These are phyloP conservation scores for Loriculus beryllinus DNA, from an alignment of 2,797 vertebrate genomes.

Conservation along the genomic window DNA sequence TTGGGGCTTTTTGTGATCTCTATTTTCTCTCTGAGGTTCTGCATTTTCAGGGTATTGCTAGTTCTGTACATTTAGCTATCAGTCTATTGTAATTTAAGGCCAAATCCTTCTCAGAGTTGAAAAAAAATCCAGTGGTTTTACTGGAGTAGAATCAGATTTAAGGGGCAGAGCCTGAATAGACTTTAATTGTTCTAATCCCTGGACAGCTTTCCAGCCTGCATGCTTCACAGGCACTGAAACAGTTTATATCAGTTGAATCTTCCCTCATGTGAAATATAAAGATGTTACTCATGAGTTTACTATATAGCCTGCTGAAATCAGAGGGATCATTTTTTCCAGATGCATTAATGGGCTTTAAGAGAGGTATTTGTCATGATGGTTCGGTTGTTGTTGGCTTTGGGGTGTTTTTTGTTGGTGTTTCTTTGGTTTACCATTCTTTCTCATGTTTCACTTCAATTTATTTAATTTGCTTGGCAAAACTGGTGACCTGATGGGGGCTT, in stretches of 20 bases:
- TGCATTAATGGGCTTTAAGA: background rate
- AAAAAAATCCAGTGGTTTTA: background rate
- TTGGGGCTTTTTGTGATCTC: slow-evolving; percentile 51
- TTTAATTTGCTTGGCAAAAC: background rate
- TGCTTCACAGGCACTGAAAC: background rate
- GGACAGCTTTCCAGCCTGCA: background rate
- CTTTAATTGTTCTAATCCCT: slow-evolving; percentile 28
- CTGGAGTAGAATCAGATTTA: slow-evolving; percentile 23
- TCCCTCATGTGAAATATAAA: background rate
- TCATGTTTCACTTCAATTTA: background rate
- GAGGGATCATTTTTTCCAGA: background rate
- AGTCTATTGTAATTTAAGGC: slow-evolving; percentile 35
- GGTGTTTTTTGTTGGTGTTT: too few relatives aligned
- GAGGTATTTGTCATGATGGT: background rate
- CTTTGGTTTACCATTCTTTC: background rate
- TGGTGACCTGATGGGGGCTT: background rate
- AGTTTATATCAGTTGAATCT: background rate
- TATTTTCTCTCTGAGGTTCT: slow-evolving; percentile 38
- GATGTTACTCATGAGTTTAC: background rate
- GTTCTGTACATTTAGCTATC: slow-evolving; percentile 59
- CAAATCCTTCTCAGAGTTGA: background rate
- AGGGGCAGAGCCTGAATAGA: background rate
- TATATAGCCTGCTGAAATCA: background rate
- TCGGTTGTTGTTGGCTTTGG: background rate
- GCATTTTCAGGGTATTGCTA: slow-evolving; percentile 52